Evolutionary conservation across 2,113 vertebrate genomes (phyloP).

Genomic region (Nematolebias whitei): DNA sequence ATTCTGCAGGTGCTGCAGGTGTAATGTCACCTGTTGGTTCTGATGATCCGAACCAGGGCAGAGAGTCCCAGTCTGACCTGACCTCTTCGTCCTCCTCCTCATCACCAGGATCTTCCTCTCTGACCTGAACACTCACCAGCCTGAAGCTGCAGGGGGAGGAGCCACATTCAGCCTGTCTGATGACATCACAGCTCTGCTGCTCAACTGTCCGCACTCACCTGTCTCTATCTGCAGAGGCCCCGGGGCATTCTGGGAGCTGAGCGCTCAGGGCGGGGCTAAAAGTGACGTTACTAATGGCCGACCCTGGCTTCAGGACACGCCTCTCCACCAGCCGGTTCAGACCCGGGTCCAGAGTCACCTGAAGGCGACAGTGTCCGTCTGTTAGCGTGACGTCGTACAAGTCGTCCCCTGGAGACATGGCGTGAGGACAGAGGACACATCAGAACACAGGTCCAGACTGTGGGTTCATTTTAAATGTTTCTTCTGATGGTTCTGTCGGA

Average conservation of each 20-base stretch:
- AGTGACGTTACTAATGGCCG: slow-evolving; percentile 42
- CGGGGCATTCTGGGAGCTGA: slow-evolving; percentile 23
- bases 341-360: slow-evolving; percentile 72
- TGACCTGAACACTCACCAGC: slow-evolving; percentile 40
- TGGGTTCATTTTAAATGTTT: too few species aligned
- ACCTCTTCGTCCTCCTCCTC: neutral
- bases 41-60: slow-evolving; percentile 63
- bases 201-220: slow-evolving; percentile 38
- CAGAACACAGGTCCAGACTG: neutral
- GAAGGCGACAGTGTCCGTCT: slow-evolving; percentile 72
- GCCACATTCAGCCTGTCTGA: neutral
- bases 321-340: slow-evolving; percentile 72
- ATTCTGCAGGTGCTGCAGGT: neutral
- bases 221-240: neutral
- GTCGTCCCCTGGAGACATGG: slow-evolving; percentile 49
- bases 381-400: slow-evolving; percentile 77
- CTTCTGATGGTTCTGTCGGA: too few species aligned
- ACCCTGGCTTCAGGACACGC: slow-evolving; percentile 58
- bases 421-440: neutral
- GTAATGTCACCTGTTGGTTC: slow-evolving; percentile 29
- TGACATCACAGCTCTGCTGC: rapidly evolving
- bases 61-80: slow-evolving; percentile 6
- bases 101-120: neutral
- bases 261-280: slow-evolving; percentile 49
- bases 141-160: slow-evolving; percentile 43